Base-by-base conservation (phyloP, 2,113 vertebrate species). In the Tricholaema leucomelas region DNA sequence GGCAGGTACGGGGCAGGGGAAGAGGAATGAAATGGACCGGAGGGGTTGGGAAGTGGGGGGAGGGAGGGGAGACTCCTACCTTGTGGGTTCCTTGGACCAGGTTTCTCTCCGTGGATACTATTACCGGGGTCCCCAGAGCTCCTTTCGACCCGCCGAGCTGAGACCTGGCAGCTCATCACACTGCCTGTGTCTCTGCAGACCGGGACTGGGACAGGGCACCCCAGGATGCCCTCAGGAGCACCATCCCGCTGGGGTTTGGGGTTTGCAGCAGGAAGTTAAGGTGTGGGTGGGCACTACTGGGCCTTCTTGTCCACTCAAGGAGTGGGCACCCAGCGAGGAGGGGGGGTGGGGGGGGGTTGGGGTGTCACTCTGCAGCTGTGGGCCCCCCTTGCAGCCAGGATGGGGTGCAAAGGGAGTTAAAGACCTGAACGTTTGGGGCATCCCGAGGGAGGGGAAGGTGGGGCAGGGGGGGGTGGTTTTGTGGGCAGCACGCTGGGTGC, bases 321-420 rank as follows among this genome's bases (percentile, higher is more conserved):
- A 17, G 55, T 0, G 27, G 6, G 33, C 6, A 28, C 1, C 13
- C 4, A 3, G 6, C 5, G 6, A 6, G 36, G 6, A 35, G 6
- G 10, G 0, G 10, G 8, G 2, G 20, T n/a, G 64, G 10, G 0
- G 10, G 8, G 2, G 20, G 30, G 64, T 67, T 4, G 74, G 56
- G 69, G 28, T 19, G 9, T 36, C 3, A 4, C 0, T 10, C 5
- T 19, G 65, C 1, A 25, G 19, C 5, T 20, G 65, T 1, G 30
- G 23, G 15, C 42, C 5, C 33, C 6, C 5, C 35, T 6, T 4
- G 0, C 42, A 48, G 65, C 52, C 10, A 3, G 63, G 40, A 46
- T 0, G 77, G 58, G 59, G 12, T 27, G 3, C n/a, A 38, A 31
- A 54, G 40, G 54, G 33, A 44, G 28, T 65, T 87, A 31, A 35